Evolutionary conservation across 2,797 vertebrate species (phyloP).

Genomic region (Oreortyx pictus): DNA sequence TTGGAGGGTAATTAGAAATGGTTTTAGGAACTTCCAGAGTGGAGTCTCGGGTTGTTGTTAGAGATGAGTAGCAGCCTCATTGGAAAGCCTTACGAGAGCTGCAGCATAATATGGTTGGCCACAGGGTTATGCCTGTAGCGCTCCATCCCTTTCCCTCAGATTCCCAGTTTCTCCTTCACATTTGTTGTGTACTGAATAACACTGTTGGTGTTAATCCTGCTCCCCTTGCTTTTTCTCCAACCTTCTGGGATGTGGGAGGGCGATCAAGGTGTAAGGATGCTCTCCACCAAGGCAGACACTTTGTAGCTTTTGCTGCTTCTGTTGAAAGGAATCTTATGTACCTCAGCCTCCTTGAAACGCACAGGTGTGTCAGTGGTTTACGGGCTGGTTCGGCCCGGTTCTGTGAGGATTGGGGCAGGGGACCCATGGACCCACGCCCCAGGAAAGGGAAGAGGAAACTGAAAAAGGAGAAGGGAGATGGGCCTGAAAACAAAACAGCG

Average conservation of each 20-base stretch:
- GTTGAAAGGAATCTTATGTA: not conserved
- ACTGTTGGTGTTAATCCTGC: not conserved
- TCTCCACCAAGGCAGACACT: too few relatives aligned
- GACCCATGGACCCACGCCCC: too few relatives aligned
- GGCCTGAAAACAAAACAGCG: too few relatives aligned
- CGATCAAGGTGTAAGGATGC: not conserved
- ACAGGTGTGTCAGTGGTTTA: too few relatives aligned
- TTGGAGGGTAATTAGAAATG: not conserved
- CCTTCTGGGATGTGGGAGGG: not conserved
- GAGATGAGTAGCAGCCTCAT: not conserved
- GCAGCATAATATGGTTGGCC: fast-evolving
- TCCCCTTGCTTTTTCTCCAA: fast-evolving
- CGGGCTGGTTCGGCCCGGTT: too few relatives aligned
- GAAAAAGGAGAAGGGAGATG: too few relatives aligned
- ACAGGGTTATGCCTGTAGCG: not conserved
- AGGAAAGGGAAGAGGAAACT: too few relatives aligned
- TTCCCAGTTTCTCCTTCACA: not conserved
- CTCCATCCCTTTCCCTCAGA: not conserved
- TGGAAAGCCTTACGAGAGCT: not conserved
- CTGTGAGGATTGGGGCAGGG: too few relatives aligned
- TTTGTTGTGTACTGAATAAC: not conserved
- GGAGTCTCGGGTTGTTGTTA: not conserved
- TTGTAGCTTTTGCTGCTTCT: not conserved
- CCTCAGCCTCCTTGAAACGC: not conserved
- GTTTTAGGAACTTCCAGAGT: not conserved